Base-by-base conservation (phyloP, 2,888 invertebrate genomes). In the Torymus texanus region DNA sequence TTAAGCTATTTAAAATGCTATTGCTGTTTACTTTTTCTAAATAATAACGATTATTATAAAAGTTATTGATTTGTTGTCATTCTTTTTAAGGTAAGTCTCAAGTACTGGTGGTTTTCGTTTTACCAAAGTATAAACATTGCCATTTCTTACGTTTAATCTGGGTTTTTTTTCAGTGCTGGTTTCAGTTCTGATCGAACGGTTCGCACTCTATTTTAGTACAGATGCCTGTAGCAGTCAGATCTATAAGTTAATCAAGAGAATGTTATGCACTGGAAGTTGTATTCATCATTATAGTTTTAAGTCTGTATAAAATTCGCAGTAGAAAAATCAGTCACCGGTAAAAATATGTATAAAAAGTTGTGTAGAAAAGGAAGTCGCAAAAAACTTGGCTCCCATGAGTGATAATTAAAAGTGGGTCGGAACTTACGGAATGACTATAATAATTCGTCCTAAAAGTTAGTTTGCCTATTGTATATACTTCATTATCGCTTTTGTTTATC, bases 281-380 rank as follows among this genome's bases (percentile, higher is more conserved):
- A 62, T 29, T 29, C 29, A 58, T 12, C 16, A 73, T 58, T 65
- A 50, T 70, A 21, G n/a, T 3, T 29, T 29, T 79, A 79, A 29
- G 58, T 29, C 63, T 75, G 16, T 80, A 61, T 75, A 80, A 75
- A 75, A 58, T 63, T 50, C 41, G 65, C 24, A 55, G 62, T 78
- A 78, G 59, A 80, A 77, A 80, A 80, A 78, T 80, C 77, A 81
- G 80, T 80, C 80, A 77, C 63, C 70, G 61, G 73, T 71, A 59
- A 77, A 29, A 73, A 75, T 11, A 29, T 59, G 62, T 51, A 55
- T 65, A 78, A 67, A 70, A 81, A 81, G 53, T 2, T 68, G 78
- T 75, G 16, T 63, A 73, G 78, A 76, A 68, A 50, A 53, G 62
- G 53, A 68, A 56, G 53, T 74, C 53, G 29, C 18, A 51, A 75